Evolutionary conservation across 2,888 invertebrate species (phyloP), one percentile per base, ranked within the genome.

Genomic region (Sinopyrophorus schimmeli): DNA sequence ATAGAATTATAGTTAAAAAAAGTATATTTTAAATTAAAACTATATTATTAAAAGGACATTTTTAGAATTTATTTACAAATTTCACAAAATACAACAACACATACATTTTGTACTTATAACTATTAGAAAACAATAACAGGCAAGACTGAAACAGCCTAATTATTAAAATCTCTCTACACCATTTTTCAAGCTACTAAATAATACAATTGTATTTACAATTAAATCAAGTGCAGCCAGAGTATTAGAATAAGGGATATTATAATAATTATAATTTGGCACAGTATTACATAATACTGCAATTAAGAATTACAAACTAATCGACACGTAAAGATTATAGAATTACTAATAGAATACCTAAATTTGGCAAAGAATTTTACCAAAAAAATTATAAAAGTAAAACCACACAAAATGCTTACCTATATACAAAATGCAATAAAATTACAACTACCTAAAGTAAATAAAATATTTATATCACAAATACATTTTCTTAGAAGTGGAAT

Each of bases 61-160:
- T 68, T 68, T 64, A 69, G 69, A 71, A 70, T 72, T 70, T 73
- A 73, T 73, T 72, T 73, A 72, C 72, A 72, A 64, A 67, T 70
- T 63, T 69, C 68, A 69, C 70, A 69, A 67, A 66, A 68, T 68
- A 73, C 72, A 73, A 72, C 71, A 72, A 72, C 69, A 72, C 66
- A 71, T 71, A 73, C 71, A 71, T 64, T 70, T 69, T 71, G 67
- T 70, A 70, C 71, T 72, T 71, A 72, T 67, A 70, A 69, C 71
- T 72, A 72, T 70, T 68, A 72, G 50, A 62, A 73, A 73, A 72
- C 70, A 72, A 72, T 72, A 73, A 73, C 72, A 72, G 73, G 73
- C 73, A 74, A 74, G 72, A 72, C 68, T 71, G 67, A 68, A 71
- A 70, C 71, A 71, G 72, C 71, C 71, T 71, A 71, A 58, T 58